Base-by-base conservation (phyloP, 2,113 vertebrate species). In the Toxotes chatareus region DNA sequence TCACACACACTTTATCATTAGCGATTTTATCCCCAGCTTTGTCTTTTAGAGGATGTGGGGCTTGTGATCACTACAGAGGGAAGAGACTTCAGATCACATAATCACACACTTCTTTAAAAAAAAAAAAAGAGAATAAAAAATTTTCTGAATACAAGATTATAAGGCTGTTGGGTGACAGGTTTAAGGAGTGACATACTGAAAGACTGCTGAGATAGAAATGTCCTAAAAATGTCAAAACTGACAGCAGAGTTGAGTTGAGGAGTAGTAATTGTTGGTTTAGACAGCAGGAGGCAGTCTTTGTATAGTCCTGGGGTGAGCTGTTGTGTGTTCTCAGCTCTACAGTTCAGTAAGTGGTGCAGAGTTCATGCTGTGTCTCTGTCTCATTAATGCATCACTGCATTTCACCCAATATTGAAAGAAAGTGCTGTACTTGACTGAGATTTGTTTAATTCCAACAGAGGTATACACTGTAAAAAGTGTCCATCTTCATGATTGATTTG, bases 231-330 rank as follows among this genome's bases (percentile, higher is more conserved):
- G 73, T 85, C 82, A 82, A 65, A 70, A 42, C 1, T 32, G 55
- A 51, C 66, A 83, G 12, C 1, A 3, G 16, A 51, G 19, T 47
- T 55, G 31, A 69, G 61, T 63, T 16, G n/a, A 61, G 23, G 4
- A 42, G 62, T 53, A 11, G 75, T 53, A 12, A 42, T 42, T 36
- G 8, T 75, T 4, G 44, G 13, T 68, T 59, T 10, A 44, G 61
- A 63, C 87, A 88, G 74, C 55, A 91, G 90, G 84, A 66, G 88
- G 86, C 79, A 82, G 63, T 80, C 14, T 82, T 70, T 34, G 42
- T 44, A 7, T 38, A 66, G 40, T 13, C 21, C 34, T 74, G 51
- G 23, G 10, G 1, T 7, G 44, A 67, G 47, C 36, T 55, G 76
- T 21, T 13, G 8, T 32, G 32, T 5, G 27, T 23, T 49, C 19